Conservation (phyloP, 1,140 invertebrate species). For the Rhopalosiphum padi region DNA sequence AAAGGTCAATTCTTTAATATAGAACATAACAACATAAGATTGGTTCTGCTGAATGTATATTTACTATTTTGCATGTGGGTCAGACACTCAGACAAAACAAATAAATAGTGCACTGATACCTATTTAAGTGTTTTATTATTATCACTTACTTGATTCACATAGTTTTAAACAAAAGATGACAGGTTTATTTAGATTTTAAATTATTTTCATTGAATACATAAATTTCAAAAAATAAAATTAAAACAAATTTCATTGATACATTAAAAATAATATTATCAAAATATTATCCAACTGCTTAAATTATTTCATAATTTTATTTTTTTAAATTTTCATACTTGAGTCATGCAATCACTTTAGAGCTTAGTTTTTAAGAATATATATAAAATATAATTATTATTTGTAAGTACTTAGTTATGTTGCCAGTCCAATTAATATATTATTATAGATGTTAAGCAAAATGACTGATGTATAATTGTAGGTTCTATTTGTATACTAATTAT, state of each 20-base stretch:
- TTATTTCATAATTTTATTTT: background rate
- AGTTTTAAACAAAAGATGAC: background rate
- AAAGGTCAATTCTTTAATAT: background rate
- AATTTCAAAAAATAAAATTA: background rate
- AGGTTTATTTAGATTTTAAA: background rate
- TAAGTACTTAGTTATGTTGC: background rate
- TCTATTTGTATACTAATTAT: background rate
- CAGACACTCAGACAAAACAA: too few relatives aligned
- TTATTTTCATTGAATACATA: background rate
- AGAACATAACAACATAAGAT: background rate
- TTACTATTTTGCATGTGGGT: background rate
- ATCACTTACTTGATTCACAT: background rate
- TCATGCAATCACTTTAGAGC: background rate
- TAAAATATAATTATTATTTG: background rate
- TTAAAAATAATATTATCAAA: background rate
- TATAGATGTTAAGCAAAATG: background rate
- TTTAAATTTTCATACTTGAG: background rate
- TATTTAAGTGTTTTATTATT: background rate
- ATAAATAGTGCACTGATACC: background rate
- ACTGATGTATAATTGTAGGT: slow-evolving; percentile 18
- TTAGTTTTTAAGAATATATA: background rate
- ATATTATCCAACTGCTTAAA: background rate
- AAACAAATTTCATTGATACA: background rate
- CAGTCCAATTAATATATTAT: background rate
- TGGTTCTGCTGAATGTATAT: background rate